A percentile compares a stretch with the other conserved stretches of the same genome.
Evolutionary conservation across 2,797 vertebrate genomes (phyloP).

Genomic region (Sebastes goodei): DNA sequence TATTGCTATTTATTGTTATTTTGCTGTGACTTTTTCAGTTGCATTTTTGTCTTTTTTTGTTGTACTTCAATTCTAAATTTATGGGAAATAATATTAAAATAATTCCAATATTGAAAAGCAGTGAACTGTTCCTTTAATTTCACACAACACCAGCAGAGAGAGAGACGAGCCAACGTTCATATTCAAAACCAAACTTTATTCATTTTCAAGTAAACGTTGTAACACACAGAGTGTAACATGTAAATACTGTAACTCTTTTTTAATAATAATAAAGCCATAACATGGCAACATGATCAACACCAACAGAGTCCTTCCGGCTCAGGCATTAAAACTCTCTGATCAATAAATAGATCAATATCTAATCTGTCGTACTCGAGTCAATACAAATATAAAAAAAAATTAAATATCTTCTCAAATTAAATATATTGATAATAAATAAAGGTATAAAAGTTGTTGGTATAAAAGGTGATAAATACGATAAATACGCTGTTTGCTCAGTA

Average conservation of each 20-base stretch:
- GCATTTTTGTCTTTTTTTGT: neutral
- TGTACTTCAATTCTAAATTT: neutral
- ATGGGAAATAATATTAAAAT: neutral
- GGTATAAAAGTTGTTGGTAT: slow-evolving; percentile 41
- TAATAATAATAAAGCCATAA: slow-evolving; percentile 26
- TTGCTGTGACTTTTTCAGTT: neutral
- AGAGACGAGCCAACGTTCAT: neutral
- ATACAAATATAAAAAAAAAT: slow-evolving; percentile 51
- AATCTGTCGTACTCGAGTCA: neutral
- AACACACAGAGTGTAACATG: neutral
- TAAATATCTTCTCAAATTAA: slow-evolving; percentile 40
- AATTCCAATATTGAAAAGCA: neutral
- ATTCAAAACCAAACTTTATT: slow-evolving; percentile 41
- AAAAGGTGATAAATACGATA: slow-evolving; percentile 41
- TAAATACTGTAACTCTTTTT: slow-evolving; percentile 29
- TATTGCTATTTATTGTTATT: too few species aligned
- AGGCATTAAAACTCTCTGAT: slow-evolving; percentile 22
- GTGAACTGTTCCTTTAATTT: neutral
- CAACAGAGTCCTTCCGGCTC: neutral
- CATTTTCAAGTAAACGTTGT: neutral
- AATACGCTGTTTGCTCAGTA: neutral
- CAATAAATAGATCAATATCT: slow-evolving; percentile 59
- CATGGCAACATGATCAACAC: slow-evolving; percentile 47
- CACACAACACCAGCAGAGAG: neutral
- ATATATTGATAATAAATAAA: slow-evolving; percentile 66